These are phyloP conservation scores for Tetheella fluctuosa DNA, from an alignment of 2,888 invertebrate species.

Conservation along the genomic window DNA sequence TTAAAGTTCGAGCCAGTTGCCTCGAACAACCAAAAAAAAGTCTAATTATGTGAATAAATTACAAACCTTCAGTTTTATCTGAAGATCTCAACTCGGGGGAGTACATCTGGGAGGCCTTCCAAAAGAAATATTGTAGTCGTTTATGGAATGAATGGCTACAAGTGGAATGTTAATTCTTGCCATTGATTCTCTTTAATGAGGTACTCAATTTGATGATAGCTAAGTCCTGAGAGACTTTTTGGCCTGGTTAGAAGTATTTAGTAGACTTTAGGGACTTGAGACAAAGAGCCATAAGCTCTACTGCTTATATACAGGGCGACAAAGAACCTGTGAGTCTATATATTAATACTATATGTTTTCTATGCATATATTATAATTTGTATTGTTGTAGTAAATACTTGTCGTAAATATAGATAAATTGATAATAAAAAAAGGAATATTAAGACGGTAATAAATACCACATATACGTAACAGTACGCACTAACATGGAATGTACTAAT, in stretches of 20 bases:
- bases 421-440: too few relatives aligned
- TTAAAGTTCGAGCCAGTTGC: neutral
- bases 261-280: neutral
- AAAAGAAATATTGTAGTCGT: conserved; percentile 27
- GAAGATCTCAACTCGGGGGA: conserved; percentile 35
- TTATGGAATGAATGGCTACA: conserved; percentile 25
- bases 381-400: too few relatives aligned
- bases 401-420: too few relatives aligned
- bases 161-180: conserved; percentile 14
- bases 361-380: too few relatives aligned
- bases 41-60: conserved; percentile 34
- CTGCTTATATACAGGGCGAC: neutral
- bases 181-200: conserved; percentile 12
- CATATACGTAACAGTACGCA: too few relatives aligned
- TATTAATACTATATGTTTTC: too few relatives aligned
- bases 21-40: conserved; percentile 1
- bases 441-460: too few relatives aligned
- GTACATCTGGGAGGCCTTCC: conserved; percentile 18
- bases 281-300: neutral
- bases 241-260: neutral
- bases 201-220: conserved; percentile 21
- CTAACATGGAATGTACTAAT: too few relatives aligned
- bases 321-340: too few relatives aligned
- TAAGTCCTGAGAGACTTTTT: neutral
- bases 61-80: conserved; percentile 41